phyloP scores from a whole-genome alignment of 2,113 vertebrate species.

The Chloebia gouldiae region DNA sequence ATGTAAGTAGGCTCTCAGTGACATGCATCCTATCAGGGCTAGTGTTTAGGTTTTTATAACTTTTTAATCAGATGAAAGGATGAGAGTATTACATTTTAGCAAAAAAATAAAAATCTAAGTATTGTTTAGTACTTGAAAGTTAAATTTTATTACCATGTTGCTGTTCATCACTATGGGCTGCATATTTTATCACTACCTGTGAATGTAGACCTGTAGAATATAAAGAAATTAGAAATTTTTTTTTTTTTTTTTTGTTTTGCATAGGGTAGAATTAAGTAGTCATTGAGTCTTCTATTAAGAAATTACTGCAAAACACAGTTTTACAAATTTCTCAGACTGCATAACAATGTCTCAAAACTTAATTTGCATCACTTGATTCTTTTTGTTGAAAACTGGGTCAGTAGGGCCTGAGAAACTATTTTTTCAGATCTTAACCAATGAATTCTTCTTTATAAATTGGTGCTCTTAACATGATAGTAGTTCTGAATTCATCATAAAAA shows the following conservation, averaged over 20 bases:
- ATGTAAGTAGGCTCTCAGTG: background rate
- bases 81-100: background rate
- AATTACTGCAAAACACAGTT: constrained; percentile 74
- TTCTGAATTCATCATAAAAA: constrained; percentile 86
- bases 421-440: constrained; percentile 84
- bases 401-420: constrained; percentile 86
- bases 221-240: constrained; percentile 26
- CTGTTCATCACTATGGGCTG: constrained; percentile 4
- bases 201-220: constrained; percentile 58
- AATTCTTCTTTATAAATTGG: constrained; percentile 88
- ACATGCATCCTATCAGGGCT: background rate
- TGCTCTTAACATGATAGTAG: constrained; percentile 88
- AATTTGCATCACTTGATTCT: constrained; percentile 81
- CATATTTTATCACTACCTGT: constrained; percentile 65
- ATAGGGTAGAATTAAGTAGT: constrained; percentile 62
- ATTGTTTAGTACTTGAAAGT: background rate
- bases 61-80: background rate
- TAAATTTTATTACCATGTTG: background rate
- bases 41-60: constrained; percentile 1
- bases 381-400: constrained; percentile 84
- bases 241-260: background rate
- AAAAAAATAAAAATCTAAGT: background rate
- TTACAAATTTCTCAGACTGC: constrained; percentile 75
- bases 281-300: constrained; percentile 73
- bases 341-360: constrained; percentile 79